Evolutionary conservation across 2,113 vertebrate genomes (phyloP).

Genomic region (Oncorhynchus gorbuscha): DNA sequence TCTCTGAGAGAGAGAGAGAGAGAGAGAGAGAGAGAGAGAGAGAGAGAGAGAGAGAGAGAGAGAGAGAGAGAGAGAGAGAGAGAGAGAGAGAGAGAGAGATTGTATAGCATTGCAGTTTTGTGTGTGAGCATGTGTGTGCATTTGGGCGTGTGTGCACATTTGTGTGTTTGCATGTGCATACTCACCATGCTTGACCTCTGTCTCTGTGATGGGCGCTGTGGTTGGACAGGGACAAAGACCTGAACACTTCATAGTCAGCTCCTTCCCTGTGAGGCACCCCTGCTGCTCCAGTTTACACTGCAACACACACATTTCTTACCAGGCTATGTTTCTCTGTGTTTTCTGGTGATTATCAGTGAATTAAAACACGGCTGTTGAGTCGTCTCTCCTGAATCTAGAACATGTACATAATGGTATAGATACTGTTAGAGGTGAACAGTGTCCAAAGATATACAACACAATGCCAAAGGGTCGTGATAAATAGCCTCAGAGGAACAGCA

Average conservation of each 20-base stretch:
- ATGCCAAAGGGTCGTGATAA: too few species aligned
- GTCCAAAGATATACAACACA: too few species aligned
- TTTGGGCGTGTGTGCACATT: too few species aligned
- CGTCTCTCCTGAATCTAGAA: too few species aligned
- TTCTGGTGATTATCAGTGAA: too few species aligned
- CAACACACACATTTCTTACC: neutral
- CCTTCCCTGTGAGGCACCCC: constrained; percentile 90
- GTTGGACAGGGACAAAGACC: constrained; percentile 91
- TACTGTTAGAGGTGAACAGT: too few species aligned
- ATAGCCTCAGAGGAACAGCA: too few species aligned
- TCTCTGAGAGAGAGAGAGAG: constrained; percentile 72
- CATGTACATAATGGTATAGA: too few species aligned
- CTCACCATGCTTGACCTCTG: constrained; percentile 80
- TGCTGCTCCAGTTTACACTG: constrained; percentile 99
- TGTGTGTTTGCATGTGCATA: neutral
- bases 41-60: neutral
- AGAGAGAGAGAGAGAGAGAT: too few species aligned
- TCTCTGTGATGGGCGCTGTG: constrained; percentile 52
- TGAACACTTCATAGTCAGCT: constrained; percentile 83
- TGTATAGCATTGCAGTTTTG: neutral
- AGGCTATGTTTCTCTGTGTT: too few species aligned
- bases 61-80: too few species aligned
- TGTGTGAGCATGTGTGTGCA: neutral
- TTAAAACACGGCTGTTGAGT: neutral
- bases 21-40: neutral